A percentile compares a stretch with the other conserved stretches of the same genome.
Evolutionary conservation across 2,888 invertebrate genomes (phyloP).

Genomic region (Drosophila dives): DNA sequence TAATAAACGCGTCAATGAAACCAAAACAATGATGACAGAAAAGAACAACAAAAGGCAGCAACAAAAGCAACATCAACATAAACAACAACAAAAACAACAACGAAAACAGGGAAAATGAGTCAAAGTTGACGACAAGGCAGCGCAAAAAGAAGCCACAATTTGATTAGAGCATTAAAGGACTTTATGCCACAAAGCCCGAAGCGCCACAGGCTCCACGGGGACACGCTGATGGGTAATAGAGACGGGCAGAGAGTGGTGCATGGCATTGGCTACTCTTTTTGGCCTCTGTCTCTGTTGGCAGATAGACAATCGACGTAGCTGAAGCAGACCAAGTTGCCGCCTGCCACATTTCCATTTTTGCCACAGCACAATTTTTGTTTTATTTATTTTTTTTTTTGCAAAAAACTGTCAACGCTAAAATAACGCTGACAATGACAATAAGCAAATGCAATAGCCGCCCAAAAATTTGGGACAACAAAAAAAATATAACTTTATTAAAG

Average conservation of each 20-base stretch:
- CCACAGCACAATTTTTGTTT: conserved; percentile 7
- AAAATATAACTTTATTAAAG: conserved; percentile 54
- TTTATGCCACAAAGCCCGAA: conserved; percentile 74
- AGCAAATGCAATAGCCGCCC: conserved; percentile 66
- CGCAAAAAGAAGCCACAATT: conserved; percentile 77
- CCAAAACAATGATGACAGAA: conserved; percentile 75
- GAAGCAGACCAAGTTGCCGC: conserved; percentile 48
- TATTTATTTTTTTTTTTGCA: conserved; percentile 9
- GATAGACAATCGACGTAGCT: conserved; percentile 40
- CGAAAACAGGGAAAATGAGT: conserved; percentile 44
- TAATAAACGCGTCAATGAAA: conserved; percentile 79
- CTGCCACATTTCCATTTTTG: conserved; percentile 49
- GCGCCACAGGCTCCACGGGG: conserved; percentile 59
- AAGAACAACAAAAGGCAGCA: conserved; percentile 37
- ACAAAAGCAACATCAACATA: conserved; percentile 32
- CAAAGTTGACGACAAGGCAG: conserved; percentile 45
- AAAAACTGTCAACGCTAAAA: conserved; percentile 78
- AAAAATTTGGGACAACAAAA: conserved; percentile 35
- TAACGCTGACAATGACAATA: conserved; percentile 78
- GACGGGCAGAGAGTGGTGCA: not conserved
- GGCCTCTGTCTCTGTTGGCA: conserved; percentile 15
- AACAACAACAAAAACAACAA: conserved; percentile 43
- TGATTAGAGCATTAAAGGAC: conserved; percentile 80
- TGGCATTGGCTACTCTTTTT: not conserved
- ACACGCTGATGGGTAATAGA: not conserved